These are phyloP conservation scores for Hypolimnas misippus DNA, from an alignment of 2,888 invertebrate species.

Conservation along the genomic window DNA sequence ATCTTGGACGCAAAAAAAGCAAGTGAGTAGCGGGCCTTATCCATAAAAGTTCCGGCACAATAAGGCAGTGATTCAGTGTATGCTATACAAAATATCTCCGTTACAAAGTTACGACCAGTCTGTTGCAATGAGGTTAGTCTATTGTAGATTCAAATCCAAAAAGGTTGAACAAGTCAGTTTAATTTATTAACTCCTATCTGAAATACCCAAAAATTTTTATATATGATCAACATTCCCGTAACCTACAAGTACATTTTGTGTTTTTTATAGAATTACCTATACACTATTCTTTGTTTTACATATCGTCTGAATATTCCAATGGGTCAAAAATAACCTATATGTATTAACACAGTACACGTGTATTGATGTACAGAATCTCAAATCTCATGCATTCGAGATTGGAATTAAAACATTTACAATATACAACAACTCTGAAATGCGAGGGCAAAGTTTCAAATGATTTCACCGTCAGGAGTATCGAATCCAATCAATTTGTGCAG, in stretches of 20 bases:
- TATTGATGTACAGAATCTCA: conserved; percentile 52
- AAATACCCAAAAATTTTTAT: conserved; percentile 72
- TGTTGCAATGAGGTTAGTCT: conserved; percentile 79
- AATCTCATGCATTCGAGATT: conserved; percentile 56
- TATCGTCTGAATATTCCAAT: conserved; percentile 74
- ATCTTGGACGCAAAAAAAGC: conserved; percentile 16
- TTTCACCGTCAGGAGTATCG: conserved; percentile 51
- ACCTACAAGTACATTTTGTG: conserved; percentile 82
- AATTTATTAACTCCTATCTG: conserved; percentile 78
- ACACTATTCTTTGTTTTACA: conserved; percentile 76
- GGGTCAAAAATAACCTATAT: conserved; percentile 71
- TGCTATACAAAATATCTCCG: conserved; percentile 81
- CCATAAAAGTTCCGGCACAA: conserved; percentile 76
- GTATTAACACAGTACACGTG: conserved; percentile 54
- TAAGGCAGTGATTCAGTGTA: conserved; percentile 83
- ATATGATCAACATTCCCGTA: conserved; percentile 81
- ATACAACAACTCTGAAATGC: conserved; percentile 75
- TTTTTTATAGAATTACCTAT: conserved; percentile 79
- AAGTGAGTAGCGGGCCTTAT: conserved; percentile 47
- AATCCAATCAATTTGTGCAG: conserved; percentile 66
- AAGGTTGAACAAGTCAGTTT: conserved; percentile 78
- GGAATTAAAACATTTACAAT: conserved; percentile 62
- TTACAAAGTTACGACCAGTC: conserved; percentile 80
- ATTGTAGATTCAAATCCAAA: conserved; percentile 84
- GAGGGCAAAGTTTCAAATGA: conserved; percentile 70